Conservation (phyloP, 1,140 invertebrate species). For the Laodelphax striatellus region DNA sequence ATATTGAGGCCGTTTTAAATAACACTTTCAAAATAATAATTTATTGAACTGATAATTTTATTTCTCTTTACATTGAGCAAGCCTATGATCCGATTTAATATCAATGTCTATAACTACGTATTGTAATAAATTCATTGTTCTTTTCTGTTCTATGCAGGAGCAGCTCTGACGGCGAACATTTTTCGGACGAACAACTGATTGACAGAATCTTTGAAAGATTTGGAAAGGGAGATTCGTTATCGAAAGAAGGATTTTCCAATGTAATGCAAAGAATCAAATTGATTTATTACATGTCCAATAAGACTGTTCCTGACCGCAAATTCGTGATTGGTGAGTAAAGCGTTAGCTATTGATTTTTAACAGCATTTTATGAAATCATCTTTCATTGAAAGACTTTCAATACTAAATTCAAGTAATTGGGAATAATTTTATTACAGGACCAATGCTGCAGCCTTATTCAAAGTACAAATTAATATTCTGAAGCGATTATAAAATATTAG, state of each 20-base stretch:
- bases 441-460: neutral
- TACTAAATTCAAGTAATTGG: neutral
- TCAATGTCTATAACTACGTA: too few relatives aligned
- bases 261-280: conserved; percentile 10
- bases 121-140: too few relatives aligned
- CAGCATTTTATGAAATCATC: neutral
- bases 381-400: too few relatives aligned
- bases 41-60: too few relatives aligned
- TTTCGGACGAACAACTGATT: conserved; percentile 4
- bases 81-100: too few relatives aligned
- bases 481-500: too few relatives aligned
- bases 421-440: neutral
- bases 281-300: neutral
- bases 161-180: neutral
- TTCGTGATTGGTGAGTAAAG: neutral
- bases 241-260: conserved; percentile 17
- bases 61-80: too few relatives aligned
- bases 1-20: too few relatives aligned
- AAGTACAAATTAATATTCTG: too few relatives aligned
- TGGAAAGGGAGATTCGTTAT: conserved; percentile 16
- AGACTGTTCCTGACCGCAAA: neutral
- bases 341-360: neutral
- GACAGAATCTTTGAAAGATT: conserved; percentile 14
- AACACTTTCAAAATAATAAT: too few relatives aligned
- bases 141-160: too few relatives aligned